Evolutionary conservation across 2,888 invertebrate genomes (phyloP), one percentile per base, ranked within the genome.

Genomic region (Melikaiella ostensackeni): DNA sequence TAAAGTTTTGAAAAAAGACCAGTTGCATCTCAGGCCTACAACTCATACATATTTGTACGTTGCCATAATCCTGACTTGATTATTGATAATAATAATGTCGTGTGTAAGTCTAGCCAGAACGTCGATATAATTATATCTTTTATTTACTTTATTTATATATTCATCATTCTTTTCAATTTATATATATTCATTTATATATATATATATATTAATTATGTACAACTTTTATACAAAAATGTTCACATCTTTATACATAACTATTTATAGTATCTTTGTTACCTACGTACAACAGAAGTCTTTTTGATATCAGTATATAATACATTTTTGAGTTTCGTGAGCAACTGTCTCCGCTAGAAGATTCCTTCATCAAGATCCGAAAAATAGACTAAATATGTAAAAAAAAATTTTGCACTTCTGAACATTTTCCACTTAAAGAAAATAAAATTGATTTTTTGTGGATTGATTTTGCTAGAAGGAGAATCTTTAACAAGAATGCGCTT

Each of bases 131-230:
- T 86, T 59, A 59, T 13, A 85, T 84, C 84, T 83, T 83, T 70
- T 50, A 30, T 70, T 70, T 50, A 70, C 70, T 70, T 70, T 84
- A 84, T 84, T 85, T 85, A 82, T 81, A 83, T 85, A 84, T 84
- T 84, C 82, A 83, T 84, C 82, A 84, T 84, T 83, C 80, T 84
- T 84, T 83, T 80, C 82, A 79, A 63, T 81, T 50, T 82, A 81
- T 82, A 83, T 85, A 81, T 83, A 79, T 84, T 77, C 76, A 82
- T 82, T 79, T 78, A 78, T 80, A 81, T 80, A 76, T 78, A 82
- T 86, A 84, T 86, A 88, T 88, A 89, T 89, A 90, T 89, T 89
- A 89, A 88, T 86, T 90, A 90, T 90, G 84, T 90, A 89, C 89
- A 90, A 82, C 75, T 87, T 88, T 89, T 89, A 89, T 89, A 90